Conservation (phyloP, 1,140 invertebrate genomes). For the Cotesia glomerata region DNA sequence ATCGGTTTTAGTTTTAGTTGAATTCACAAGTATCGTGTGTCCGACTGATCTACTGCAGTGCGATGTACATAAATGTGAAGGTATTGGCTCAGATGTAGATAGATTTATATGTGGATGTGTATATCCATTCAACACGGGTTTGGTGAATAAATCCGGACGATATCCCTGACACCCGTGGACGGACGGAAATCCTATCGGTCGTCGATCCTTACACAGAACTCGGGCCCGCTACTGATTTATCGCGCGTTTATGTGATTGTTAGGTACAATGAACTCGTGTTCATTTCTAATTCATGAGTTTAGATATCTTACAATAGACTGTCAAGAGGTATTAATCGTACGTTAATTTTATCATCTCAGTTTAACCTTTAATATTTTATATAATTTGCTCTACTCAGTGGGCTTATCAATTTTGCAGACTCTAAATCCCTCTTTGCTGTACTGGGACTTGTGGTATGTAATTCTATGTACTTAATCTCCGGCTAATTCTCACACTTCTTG, state of each 20-base stretch:
- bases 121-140: not conserved
- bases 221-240: constrained; percentile 1
- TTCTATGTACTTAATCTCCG: too few relatives aligned
- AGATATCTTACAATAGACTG: not conserved
- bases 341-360: not conserved
- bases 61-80: not conserved
- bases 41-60: not conserved
- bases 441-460: too few relatives aligned
- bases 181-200: constrained; percentile 18
- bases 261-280: constrained; percentile 7
- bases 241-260: not conserved
- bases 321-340: not conserved
- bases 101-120: not conserved
- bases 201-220: not conserved
- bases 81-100: not conserved
- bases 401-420: not conserved
- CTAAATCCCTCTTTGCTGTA: not conserved
- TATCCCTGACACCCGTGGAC: constrained; percentile 16
- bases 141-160: constrained; percentile 13
- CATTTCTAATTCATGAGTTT: constrained; percentile 1
- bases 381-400: not conserved
- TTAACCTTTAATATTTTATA: not conserved
- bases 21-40: not conserved
- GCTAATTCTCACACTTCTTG: too few relatives aligned
- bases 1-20: not conserved